Evolutionary conservation across 2,797 vertebrate genomes (phyloP).

Genomic region (Glyptemys insculpta): DNA sequence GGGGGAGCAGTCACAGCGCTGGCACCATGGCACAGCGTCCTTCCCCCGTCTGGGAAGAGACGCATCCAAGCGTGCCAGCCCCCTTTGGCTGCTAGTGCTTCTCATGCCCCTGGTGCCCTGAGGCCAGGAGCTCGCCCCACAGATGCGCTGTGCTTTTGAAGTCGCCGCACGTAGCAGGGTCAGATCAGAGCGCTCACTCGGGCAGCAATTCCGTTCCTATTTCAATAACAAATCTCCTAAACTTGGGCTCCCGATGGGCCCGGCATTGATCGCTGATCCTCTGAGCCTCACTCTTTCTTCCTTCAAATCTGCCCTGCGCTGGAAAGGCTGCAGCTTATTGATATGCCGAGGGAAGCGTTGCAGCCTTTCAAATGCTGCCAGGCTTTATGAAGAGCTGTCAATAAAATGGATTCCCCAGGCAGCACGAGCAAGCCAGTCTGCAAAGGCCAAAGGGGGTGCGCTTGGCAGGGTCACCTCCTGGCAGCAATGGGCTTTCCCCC

Average conservation of each 20-base stretch:
- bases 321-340: conserved; percentile 42
- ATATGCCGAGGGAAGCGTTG: conserved; percentile 58
- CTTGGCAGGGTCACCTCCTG: conserved; percentile 8
- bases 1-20: fast-evolving
- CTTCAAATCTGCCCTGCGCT: conserved; percentile 37
- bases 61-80: fast-evolving
- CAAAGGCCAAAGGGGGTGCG: background rate
- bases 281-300: conserved; percentile 52
- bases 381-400: conserved; percentile 48
- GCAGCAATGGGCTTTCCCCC: background rate
- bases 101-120: fast-evolving
- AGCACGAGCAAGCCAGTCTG: background rate
- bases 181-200: background rate
- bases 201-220: background rate
- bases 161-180: fast-evolving
- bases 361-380: conserved; percentile 57
- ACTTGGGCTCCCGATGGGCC: background rate
- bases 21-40: fast-evolving
- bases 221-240: conserved; percentile 57
- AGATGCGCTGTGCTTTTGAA: background rate
- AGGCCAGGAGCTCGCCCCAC: background rate
- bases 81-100: fast-evolving
- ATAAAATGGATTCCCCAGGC: conserved; percentile 51
- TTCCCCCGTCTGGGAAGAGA: background rate
- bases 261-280: conserved; percentile 60